Evolutionary conservation across 2,888 invertebrate genomes (phyloP), one percentile per base, ranked within the genome.

Genomic region (Argyra leucocephala): DNA sequence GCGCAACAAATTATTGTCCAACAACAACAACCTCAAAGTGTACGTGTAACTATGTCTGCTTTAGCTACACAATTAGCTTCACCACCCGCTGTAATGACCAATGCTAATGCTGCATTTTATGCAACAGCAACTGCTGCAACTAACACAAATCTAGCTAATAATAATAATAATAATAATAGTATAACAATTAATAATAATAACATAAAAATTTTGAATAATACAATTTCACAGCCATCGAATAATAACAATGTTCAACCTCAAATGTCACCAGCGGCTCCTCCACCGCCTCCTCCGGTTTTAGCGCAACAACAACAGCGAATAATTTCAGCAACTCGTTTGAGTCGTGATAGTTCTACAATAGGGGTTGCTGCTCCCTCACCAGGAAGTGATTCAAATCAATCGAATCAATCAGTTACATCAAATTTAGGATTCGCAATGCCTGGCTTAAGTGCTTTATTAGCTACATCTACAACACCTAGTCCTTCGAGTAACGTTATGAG

Each of bases 381-480:
- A 1, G 77, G 78, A 60, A 78, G 78, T 64, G 80, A 80, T 69
- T 80, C 80, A 59, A 80, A 79, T 69, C 76, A 79, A 58, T 78
- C 79, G 9, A 79, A 78, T 71, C 76, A 78, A n/a, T 71, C 73
- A 9, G 71, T 67, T 61, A 65, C 76, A 62, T 80, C 81, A 22
- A 81, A 80, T 66, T 75, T 82, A 31, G 83, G 83, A 63, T 81
- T 84, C 69, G 82, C 84, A 12, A 83, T 85, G 79, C 84, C 85
- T 61, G 82, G 82, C 63, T 77, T 85, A 60, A 84, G 82, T 66
- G 83, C 85, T 12, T 74, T 85, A 68, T 75, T 85, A 23, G 83
- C 84, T 65, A 84, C 78, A 57, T 75, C 78, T 22, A 75, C 80
- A 9, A 76, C 78, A 2, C 78, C 79, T 23, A 76, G 75, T 22